Base-by-base conservation (phyloP, 2,113 vertebrate species). In the Cyanoderma ruficeps region DNA sequence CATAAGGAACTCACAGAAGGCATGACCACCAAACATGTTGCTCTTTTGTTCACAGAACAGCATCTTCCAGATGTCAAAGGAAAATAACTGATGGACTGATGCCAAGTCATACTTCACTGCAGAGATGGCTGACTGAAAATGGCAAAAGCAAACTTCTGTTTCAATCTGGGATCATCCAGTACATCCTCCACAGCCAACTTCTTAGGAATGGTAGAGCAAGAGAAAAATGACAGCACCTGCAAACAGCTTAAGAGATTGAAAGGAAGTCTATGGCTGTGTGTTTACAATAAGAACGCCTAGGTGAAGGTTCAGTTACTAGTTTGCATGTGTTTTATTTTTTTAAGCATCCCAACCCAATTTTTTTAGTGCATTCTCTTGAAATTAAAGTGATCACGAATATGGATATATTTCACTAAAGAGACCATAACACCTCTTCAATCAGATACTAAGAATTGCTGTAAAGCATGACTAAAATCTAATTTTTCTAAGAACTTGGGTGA, bases 11-110 rank as follows among this genome's bases (percentile, higher is more conserved):
- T 83, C 4, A 0, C 18, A 61, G 47, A 83, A 89, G 47, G 60
- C 65, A 56, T 13, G 35, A 18, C 24, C 72, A 90, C 30, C 17
- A 10, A 79, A 35, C 0, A 0, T 0, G 0, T 12, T 16, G 37
- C 25, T 64, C 75, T 65, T 70, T 42, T 89, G 59, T 92, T 91
- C 31, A 20, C n/a, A 71, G 15, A 86, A 65, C 6, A 59, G 16
- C 39, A 81, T 15, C 56, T 95, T 81, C 52, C 76, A 89, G 79
- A 72, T 52, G 33, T 67, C 68, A 90, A 67, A 90, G 72, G 44
- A 87, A 92, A 88, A 44, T 10, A 67, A 77, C 39, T 50, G 59
- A 77, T 35, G 77, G 83, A 13, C 59, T 90, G 61, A 39, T 50
- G 56, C 64, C 84, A 94, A 84, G 64, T 78, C 69, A 46, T 21